Evolutionary conservation across 2,797 vertebrate species (phyloP).

Genomic region (Cichlasoma orientale): DNA sequence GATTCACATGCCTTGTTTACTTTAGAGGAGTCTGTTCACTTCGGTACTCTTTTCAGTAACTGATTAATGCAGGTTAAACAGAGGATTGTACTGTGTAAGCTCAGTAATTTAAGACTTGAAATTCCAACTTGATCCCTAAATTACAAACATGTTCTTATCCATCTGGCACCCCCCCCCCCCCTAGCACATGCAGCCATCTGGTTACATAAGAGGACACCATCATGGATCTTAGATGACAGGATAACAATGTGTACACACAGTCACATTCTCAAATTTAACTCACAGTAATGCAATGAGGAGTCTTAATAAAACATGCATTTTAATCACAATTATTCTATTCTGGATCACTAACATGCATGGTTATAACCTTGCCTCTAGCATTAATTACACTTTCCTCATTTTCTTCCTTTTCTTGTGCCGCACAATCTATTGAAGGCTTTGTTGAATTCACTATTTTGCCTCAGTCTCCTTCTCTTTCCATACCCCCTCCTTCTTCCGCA

Average conservation of each 20-base stretch:
- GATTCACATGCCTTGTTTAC: neutral
- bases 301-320: neutral
- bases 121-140: conserved; percentile 24
- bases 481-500: conserved; percentile 47
- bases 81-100: neutral
- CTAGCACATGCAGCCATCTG: conserved; percentile 55
- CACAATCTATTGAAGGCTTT: conserved; percentile 19
- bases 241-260: conserved; percentile 6
- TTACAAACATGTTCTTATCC: conserved; percentile 38
- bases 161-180: conserved; percentile 32
- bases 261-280: neutral
- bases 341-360: neutral
- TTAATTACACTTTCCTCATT: neutral
- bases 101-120: conserved; percentile 19
- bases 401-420: conserved; percentile 8
- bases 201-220: conserved; percentile 35
- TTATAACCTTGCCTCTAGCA: neutral
- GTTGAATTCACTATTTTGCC: conserved; percentile 43
- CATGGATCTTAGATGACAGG: conserved; percentile 20
- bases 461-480: conserved; percentile 42
- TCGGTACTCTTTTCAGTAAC: neutral
- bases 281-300: neutral
- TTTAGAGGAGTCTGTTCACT: neutral
- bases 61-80: neutral
- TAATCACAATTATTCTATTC: neutral